Evolutionary conservation across 2,113 vertebrate species (phyloP).

Genomic region (Mionectes macconnelli): DNA sequence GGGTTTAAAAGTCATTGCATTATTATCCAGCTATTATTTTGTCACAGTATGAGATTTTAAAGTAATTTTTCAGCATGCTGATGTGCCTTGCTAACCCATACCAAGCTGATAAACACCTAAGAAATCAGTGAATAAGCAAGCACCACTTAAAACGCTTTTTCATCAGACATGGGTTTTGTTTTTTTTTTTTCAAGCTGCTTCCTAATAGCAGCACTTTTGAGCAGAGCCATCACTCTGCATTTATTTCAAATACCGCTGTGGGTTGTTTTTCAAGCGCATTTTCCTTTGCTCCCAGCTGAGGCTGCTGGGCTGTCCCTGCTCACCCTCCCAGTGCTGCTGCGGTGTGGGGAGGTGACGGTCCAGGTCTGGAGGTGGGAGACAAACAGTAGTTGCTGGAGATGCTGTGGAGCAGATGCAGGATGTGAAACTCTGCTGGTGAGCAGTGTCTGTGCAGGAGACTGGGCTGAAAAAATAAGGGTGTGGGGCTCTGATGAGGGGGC

Average conservation of each 20-base stretch:
- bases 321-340: fast-evolving
- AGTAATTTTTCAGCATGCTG: background rate
- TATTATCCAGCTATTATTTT: slow-evolving; percentile 22
- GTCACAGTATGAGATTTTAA: background rate
- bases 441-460: fast-evolving
- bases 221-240: background rate
- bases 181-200: background rate
- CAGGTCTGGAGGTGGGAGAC: background rate
- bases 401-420: background rate
- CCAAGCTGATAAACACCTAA: background rate
- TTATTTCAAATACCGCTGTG: background rate
- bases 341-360: background rate
- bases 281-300: background rate
- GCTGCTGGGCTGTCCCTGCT: background rate
- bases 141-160: background rate
- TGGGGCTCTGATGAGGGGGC: background rate
- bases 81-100: background rate
- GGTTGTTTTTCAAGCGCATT: background rate
- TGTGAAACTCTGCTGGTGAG: fast-evolving
- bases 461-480: fast-evolving
- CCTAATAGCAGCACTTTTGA: background rate
- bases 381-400: background rate
- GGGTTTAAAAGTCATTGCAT: background rate
- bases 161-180: background rate
- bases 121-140: slow-evolving; percentile 22